These are phyloP conservation scores for Theretra japonica DNA, from an alignment of 2,888 invertebrate genomes.

Conservation along the genomic window DNA sequence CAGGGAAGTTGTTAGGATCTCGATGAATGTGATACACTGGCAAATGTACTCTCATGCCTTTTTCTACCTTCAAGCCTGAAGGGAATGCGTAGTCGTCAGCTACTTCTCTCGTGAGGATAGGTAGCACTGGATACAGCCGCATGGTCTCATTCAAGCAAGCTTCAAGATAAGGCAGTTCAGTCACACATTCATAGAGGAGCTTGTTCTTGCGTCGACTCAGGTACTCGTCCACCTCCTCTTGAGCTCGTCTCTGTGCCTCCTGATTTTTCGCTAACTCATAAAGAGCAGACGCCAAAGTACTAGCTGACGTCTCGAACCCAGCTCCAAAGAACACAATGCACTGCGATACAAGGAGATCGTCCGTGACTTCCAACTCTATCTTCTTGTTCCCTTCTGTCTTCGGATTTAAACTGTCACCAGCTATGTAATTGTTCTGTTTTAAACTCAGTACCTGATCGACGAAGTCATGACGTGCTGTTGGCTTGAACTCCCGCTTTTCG, in stretches of 20 bases:
- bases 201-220: slow-evolving; percentile 45
- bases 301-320: slow-evolving; percentile 62
- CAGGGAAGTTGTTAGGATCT: slow-evolving; percentile 55
- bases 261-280: slow-evolving; percentile 59
- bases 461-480: slow-evolving; percentile 55
- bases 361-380: slow-evolving; percentile 52
- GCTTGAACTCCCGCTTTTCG: slow-evolving; percentile 46
- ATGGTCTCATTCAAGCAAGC: slow-evolving; percentile 57
- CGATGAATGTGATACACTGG: slow-evolving; percentile 58
- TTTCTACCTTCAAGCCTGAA: slow-evolving; percentile 54
- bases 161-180: slow-evolving; percentile 55
- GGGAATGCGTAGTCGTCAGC: slow-evolving; percentile 59
- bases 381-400: slow-evolving; percentile 43
- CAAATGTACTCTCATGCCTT: slow-evolving; percentile 55
- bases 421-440: slow-evolving; percentile 48
- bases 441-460: slow-evolving; percentile 57
- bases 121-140: slow-evolving; percentile 56
- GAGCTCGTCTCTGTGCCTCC: slow-evolving; percentile 47
- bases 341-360: slow-evolving; percentile 77
- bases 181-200: slow-evolving; percentile 53
- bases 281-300: slow-evolving; percentile 50
- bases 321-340: slow-evolving; percentile 75
- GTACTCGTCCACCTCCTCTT: slow-evolving; percentile 57
- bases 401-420: slow-evolving; percentile 53
- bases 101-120: slow-evolving; percentile 51